A percentile compares a stretch with the other conserved stretches of the same genome.
These are phyloP conservation scores for Sylvilagus bachmani DNA, from an alignment of 2,113 vertebrate genomes.

Conservation along the genomic window DNA sequence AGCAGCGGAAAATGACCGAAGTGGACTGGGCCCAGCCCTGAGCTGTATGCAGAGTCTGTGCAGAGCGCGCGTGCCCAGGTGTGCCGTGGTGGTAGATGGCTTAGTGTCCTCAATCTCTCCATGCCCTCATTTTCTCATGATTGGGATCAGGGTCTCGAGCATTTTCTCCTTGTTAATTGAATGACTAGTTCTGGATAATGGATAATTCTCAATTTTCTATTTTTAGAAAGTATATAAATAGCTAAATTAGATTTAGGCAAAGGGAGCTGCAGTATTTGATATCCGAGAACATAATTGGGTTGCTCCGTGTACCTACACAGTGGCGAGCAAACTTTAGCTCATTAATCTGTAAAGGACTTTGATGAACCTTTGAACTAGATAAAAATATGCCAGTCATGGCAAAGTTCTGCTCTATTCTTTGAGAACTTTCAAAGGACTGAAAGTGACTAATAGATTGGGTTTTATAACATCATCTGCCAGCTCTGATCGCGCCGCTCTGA, in stretches of 20 bases:
- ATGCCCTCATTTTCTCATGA: conserved; percentile 78
- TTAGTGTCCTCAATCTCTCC: conserved; percentile 54
- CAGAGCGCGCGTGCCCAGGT: not conserved
- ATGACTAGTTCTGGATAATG: conserved; percentile 83
- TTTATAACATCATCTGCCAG: conserved; percentile 60
- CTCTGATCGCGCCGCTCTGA: conserved; percentile 50
- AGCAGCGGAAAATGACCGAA: not conserved
- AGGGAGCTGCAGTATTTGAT: conserved; percentile 79
- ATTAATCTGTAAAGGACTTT: conserved; percentile 82
- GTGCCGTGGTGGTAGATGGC: not conserved
- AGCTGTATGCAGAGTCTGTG: too few relatives aligned
- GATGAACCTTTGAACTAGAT: conserved; percentile 84
- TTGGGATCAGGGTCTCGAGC: conserved; percentile 70
- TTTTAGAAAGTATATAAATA: conserved; percentile 86
- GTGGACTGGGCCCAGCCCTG: too few relatives aligned
- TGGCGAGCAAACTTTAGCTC: conserved; percentile 78
- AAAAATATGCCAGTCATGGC: conserved; percentile 78
- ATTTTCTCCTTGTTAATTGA: conserved; percentile 83
- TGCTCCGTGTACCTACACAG: conserved; percentile 80
- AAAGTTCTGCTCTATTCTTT: conserved; percentile 69
- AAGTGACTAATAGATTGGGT: conserved; percentile 70
- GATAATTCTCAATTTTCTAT: conserved; percentile 84
- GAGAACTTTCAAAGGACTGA: conserved; percentile 77
- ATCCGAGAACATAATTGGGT: conserved; percentile 80
- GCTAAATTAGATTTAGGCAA: conserved; percentile 84